A percentile compares a stretch with the other conserved stretches of the same genome.
phyloP scores from a whole-genome alignment of 2,113 vertebrate genomes.

The Phaetusa simplex region DNA sequence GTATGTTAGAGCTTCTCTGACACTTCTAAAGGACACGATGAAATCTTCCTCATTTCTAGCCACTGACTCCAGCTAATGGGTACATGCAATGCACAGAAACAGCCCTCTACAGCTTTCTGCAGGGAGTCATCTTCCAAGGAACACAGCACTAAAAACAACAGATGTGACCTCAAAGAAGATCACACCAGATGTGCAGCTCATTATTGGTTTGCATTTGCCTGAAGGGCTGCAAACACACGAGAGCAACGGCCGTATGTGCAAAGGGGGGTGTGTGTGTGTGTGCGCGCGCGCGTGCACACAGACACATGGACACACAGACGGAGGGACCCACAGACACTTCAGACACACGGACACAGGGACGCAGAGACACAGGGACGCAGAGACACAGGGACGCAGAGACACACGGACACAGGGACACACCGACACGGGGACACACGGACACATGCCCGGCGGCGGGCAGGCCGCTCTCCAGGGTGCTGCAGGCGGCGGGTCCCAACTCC shows the following conservation, averaged over 20 bases:
- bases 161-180: neutral
- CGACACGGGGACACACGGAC: too few species aligned
- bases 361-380: too few species aligned
- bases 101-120: neutral
- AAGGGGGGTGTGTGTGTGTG: too few species aligned
- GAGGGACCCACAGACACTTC: neutral
- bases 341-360: rapidly evolving
- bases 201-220: neutral
- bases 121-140: neutral
- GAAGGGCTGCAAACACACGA: neutral
- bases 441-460: rapidly evolving
- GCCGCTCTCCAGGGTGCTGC: constrained; percentile 65
- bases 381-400: too few species aligned
- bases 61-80: neutral
- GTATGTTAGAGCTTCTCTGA: neutral
- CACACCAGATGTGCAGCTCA: neutral
- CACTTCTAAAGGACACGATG: neutral
- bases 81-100: neutral
- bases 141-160: rapidly evolving
- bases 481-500: rapidly evolving
- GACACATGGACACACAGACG: rapidly evolving
- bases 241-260: rapidly evolving
- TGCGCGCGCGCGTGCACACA: rapidly evolving
- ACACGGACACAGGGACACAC: too few species aligned
- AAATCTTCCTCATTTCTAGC: neutral